Conservation (phyloP, 1,140 invertebrate species). For the Phymastichus coffea region DNA sequence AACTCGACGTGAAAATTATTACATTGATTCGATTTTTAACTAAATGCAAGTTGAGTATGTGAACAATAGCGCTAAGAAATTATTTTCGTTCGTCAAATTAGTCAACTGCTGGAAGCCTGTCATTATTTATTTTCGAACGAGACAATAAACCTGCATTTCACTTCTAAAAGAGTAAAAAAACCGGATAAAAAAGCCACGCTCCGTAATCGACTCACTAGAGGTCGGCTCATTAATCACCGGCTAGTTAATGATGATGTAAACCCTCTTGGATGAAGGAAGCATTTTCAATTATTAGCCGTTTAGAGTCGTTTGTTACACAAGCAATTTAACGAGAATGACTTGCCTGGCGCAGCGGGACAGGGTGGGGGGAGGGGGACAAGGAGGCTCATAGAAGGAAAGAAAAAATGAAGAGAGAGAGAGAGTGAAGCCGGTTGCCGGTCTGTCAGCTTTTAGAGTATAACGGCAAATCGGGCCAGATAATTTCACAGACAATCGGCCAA, state of each 20-base stretch:
- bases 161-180: too few relatives aligned
- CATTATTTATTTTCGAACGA: too few relatives aligned
- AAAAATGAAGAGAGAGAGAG: neutral
- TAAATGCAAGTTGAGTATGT: too few relatives aligned
- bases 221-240: conserved; percentile 24
- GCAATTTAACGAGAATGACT: conserved; percentile 29
- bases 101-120: too few relatives aligned
- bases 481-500: conserved; percentile 42
- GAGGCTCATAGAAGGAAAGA: conserved; percentile 1
- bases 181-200: neutral
- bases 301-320: conserved; percentile 30
- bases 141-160: too few relatives aligned
- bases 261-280: conserved; percentile 12
- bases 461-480: conserved; percentile 38
- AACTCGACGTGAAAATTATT: too few relatives aligned
- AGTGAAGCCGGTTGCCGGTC: neutral
- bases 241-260: conserved; percentile 29
- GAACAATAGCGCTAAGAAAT: too few relatives aligned
- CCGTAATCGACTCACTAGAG: neutral
- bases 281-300: conserved; percentile 32
- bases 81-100: too few relatives aligned
- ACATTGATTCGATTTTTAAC: too few relatives aligned
- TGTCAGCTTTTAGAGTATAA: too few relatives aligned
- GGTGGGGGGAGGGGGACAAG: conserved; percentile 1
- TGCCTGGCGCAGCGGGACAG: neutral